A percentile compares a stretch with the other conserved stretches of the same genome.
These are phyloP conservation scores for Brachyopa scutellaris DNA, from an alignment of 2,888 invertebrate genomes.

Conservation along the genomic window DNA sequence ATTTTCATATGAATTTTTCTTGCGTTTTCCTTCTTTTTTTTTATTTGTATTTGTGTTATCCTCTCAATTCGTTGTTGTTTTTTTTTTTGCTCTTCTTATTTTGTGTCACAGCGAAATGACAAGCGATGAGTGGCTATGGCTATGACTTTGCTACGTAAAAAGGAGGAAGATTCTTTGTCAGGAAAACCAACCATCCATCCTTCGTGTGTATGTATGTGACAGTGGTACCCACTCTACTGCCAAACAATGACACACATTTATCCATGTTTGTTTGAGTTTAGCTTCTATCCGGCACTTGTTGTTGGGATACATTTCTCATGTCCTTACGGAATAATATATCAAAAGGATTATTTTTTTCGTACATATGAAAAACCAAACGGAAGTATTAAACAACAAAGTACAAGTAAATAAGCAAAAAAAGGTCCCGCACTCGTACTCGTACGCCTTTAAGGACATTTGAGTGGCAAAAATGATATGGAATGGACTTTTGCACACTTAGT, in stretches of 20 bases:
- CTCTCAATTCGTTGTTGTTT: constrained; percentile 60
- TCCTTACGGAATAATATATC: constrained; percentile 38
- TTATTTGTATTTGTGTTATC: constrained; percentile 40
- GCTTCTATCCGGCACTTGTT: constrained; percentile 32
- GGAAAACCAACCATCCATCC: constrained; percentile 40
- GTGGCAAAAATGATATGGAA: too few species aligned
- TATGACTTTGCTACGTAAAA: constrained; percentile 33
- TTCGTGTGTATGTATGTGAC: constrained; percentile 20
- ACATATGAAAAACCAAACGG: neutral
- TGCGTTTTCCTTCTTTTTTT: constrained; percentile 14
- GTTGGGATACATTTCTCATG: neutral
- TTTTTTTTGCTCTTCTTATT: constrained; percentile 13
- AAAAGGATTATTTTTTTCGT: constrained; percentile 24
- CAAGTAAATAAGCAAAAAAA: too few species aligned
- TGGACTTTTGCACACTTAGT: too few species aligned
- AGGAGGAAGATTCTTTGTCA: constrained; percentile 1
- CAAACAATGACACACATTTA: constrained; percentile 59
- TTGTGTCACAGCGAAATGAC: constrained; percentile 57
- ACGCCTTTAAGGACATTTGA: too few species aligned
- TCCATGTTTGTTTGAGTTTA: constrained; percentile 43
- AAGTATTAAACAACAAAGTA: too few species aligned
- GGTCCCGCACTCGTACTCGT: too few species aligned
- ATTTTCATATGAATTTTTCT: constrained; percentile 13
- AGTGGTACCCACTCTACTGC: constrained; percentile 33
- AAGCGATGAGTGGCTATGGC: constrained; percentile 60